Conservation (phyloP, 2,113 vertebrate genomes). For the Drymodes brunneopygia region DNA sequence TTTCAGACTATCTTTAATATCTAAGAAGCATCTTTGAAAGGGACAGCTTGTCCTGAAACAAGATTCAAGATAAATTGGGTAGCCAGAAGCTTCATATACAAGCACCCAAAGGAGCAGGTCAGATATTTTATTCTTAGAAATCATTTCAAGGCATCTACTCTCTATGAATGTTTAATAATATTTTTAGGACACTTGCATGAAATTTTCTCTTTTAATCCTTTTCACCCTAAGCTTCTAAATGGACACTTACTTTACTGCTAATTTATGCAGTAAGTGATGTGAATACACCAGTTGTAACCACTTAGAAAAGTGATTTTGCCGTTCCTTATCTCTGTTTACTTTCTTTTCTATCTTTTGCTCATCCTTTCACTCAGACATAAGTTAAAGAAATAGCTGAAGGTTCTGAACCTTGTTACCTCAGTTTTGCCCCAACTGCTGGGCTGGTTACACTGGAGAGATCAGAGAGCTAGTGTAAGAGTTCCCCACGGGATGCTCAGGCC, state of each 20-base stretch:
- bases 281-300: background rate
- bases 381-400: background rate
- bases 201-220: background rate
- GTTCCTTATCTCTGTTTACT: background rate
- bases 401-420: background rate
- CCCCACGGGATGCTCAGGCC: background rate
- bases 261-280: background rate
- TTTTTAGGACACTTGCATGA: background rate
- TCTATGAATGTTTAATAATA: background rate
- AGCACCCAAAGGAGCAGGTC: background rate
- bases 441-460: background rate
- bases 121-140: background rate
- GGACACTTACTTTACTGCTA: background rate
- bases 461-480: background rate
- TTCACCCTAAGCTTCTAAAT: background rate
- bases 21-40: slow-evolving; percentile 12
- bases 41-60: background rate
- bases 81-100: background rate
- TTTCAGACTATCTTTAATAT: slow-evolving; percentile 5
- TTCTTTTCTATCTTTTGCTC: background rate
- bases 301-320: background rate
- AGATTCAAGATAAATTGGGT: background rate
- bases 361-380: background rate
- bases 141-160: background rate
- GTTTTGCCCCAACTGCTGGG: background rate